phyloP scores from a whole-genome alignment of 2,113 vertebrate genomes.

The Psophia crepitans region DNA sequence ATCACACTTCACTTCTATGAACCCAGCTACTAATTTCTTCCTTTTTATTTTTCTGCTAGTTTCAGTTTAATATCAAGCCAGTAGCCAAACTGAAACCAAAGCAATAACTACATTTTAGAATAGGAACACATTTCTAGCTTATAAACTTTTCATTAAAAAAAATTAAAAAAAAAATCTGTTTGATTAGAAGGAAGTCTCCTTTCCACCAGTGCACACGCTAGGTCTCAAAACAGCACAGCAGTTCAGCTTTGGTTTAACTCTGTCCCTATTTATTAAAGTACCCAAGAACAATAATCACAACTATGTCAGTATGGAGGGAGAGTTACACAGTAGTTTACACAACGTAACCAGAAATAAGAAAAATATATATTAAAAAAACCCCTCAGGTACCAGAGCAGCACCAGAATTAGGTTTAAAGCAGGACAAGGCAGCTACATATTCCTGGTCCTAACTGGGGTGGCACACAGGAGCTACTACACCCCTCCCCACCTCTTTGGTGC shows the following conservation, averaged over 20 bases:
- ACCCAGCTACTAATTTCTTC: neutral
- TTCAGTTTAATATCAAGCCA: neutral
- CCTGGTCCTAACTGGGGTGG: neutral
- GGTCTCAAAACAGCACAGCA: neutral
- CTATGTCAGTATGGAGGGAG: fast-evolving
- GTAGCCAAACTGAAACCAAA: neutral
- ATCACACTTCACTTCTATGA: neutral
- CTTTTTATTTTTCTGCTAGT: neutral
- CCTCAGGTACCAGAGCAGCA: neutral
- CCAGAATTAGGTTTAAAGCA: neutral
- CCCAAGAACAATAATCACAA: neutral
- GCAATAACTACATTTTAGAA: neutral
- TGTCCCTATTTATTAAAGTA: neutral
- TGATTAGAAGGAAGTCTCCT: neutral
- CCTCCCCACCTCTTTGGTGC: neutral
- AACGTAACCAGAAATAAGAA: neutral
- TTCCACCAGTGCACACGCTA: neutral
- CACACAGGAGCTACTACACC: neutral
- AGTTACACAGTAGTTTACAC: fast-evolving
- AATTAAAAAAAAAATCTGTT: neutral
- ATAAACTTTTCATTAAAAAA: neutral
- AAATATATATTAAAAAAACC: fast-evolving
- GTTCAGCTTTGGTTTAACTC: neutral
- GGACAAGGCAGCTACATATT: fast-evolving
- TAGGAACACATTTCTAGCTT: neutral